A percentile compares a stretch with the other conserved stretches of the same genome.
These are phyloP conservation scores for Hippocampus guttulatus DNA, from an alignment of 2,113 vertebrate species.

Conservation along the genomic window DNA sequence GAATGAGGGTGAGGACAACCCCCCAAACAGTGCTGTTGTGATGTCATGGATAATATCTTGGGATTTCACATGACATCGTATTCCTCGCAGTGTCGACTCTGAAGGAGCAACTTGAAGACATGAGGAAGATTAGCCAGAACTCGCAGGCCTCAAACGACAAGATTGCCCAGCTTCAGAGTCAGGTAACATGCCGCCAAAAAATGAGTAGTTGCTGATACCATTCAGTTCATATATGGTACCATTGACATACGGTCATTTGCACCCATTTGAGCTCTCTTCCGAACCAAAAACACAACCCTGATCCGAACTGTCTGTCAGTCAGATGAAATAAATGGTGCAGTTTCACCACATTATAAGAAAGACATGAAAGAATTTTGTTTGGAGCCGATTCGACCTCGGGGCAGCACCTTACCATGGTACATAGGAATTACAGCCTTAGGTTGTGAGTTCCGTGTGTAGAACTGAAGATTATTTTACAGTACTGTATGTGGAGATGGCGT, in stretches of 20 bases:
- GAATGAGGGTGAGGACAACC: conserved; percentile 83
- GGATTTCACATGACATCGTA: background rate
- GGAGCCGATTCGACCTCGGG: too few species aligned
- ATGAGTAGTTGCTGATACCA: background rate
- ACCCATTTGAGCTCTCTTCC: too few species aligned
- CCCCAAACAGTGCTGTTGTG: background rate
- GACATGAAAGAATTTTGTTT: too few species aligned
- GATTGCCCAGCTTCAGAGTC: conserved; percentile 89
- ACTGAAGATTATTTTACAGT: too few species aligned
- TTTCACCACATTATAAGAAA: too few species aligned
- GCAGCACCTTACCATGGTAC: too few species aligned
- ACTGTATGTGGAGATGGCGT: too few species aligned
- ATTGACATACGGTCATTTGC: background rate
- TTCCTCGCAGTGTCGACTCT: conserved; percentile 83
- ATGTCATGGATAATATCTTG: background rate
- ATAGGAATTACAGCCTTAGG: too few species aligned
- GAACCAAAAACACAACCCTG: too few species aligned
- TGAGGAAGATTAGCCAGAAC: conserved; percentile 90
- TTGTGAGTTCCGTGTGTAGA: too few species aligned
- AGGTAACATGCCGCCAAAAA: conserved; percentile 67
- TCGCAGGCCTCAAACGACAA: conserved; percentile 93
- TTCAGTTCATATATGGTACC: background rate
- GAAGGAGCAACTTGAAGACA: conserved; percentile 94
- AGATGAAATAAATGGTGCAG: too few species aligned
- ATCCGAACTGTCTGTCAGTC: too few species aligned